Conservation (phyloP, 1,140 invertebrate genomes). For the Hydropsyche tenuis region DNA sequence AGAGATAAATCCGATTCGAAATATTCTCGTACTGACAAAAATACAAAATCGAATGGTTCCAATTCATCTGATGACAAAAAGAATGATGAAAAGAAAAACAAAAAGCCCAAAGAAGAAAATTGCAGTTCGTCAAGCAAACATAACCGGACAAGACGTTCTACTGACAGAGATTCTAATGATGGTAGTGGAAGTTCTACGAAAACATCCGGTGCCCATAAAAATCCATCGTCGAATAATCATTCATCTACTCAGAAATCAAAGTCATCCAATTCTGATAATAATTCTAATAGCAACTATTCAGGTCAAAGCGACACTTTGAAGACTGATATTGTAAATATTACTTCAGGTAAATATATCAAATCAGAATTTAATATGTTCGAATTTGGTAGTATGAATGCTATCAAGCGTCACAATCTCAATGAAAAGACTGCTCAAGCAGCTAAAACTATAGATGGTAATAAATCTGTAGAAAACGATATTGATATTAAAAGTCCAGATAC, state of each 20-base stretch:
- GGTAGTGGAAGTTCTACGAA: constrained; percentile 59
- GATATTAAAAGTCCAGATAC: constrained; percentile 13
- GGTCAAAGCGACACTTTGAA: constrained; percentile 55
- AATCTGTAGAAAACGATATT: neutral
- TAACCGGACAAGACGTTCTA: constrained; percentile 60
- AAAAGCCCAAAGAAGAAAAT: constrained; percentile 63
- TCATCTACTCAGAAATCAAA: constrained; percentile 42
- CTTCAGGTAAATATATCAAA: constrained; percentile 45
- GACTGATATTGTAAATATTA: constrained; percentile 43
- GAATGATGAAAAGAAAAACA: constrained; percentile 59
- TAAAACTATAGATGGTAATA: neutral
- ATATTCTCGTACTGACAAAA: constrained; percentile 33
- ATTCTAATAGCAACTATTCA: constrained; percentile 58
- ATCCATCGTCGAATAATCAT: constrained; percentile 33
- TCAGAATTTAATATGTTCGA: constrained; percentile 49
- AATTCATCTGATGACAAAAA: constrained; percentile 53
- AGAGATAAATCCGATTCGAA: constrained; percentile 42
- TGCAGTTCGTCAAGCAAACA: constrained; percentile 63
- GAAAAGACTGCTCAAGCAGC: constrained; percentile 10
- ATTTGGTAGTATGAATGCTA: constrained; percentile 34
- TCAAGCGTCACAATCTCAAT: constrained; percentile 14
- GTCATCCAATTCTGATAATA: constrained; percentile 56
- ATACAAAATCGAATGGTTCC: constrained; percentile 5
- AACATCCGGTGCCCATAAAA: constrained; percentile 48
- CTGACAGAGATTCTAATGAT: constrained; percentile 67